phyloP scores from a whole-genome alignment of 2,113 vertebrate species.

The Gavia stellata region DNA sequence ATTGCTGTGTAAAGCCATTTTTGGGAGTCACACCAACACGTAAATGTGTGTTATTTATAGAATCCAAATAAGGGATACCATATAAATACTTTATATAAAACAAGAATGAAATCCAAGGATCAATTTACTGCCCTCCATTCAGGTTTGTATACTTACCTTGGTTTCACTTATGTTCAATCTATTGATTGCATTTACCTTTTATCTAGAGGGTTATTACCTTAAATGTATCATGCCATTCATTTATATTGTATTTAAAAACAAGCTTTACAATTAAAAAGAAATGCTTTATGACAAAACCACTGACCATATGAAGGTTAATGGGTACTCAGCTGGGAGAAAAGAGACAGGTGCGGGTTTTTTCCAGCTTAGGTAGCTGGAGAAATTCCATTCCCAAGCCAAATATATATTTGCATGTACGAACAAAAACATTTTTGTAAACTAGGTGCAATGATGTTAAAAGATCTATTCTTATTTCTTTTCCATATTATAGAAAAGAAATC shows the following conservation, averaged over 20 bases:
- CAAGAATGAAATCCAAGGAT: not conserved
- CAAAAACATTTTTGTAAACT: not conserved
- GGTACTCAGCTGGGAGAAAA: not conserved
- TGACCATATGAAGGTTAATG: not conserved
- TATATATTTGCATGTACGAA: not conserved
- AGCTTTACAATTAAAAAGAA: not conserved
- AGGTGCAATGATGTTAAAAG: not conserved
- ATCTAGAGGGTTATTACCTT: not conserved
- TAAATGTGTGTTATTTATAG: not conserved
- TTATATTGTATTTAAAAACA: not conserved
- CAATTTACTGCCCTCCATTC: not conserved
- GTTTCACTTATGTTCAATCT: not conserved
- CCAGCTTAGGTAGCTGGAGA: not conserved
- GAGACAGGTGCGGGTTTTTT: rapidly evolving
- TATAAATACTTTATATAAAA: not conserved
- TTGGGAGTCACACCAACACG: not conserved
- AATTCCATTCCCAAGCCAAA: not conserved
- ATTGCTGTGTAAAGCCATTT: not conserved
- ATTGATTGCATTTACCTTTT: not conserved
- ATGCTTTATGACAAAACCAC: not conserved
- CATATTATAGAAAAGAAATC: not conserved
- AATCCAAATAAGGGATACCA: not conserved
- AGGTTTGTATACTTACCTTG: not conserved
- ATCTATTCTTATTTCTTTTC: not conserved
- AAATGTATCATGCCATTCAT: not conserved